phyloP scores from a whole-genome alignment of 2,888 invertebrate species.

The Callyntrura sp. region DNA sequence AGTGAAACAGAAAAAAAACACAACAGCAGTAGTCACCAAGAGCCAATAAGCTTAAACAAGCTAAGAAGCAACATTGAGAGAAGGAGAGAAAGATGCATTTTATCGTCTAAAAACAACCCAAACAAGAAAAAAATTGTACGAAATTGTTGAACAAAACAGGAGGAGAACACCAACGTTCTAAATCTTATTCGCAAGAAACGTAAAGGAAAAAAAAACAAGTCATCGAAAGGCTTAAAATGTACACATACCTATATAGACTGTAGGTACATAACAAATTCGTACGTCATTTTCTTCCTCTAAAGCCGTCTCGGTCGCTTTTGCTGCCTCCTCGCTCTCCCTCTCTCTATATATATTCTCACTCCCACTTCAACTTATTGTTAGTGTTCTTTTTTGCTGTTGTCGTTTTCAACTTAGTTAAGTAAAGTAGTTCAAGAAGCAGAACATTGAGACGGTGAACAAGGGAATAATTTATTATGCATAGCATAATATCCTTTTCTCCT shows the following conservation, averaged over 20 bases:
- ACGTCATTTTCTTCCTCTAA: background rate
- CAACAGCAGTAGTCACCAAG: constrained; percentile 16
- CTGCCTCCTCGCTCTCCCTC: background rate
- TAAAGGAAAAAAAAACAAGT: constrained; percentile 42
- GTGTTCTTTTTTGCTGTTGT: constrained; percentile 5
- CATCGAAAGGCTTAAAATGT: constrained; percentile 28
- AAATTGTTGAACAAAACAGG: constrained; percentile 31
- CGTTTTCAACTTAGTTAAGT: constrained; percentile 22
- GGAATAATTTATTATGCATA: constrained; percentile 78
- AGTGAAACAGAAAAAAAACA: constrained; percentile 45
- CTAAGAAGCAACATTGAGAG: background rate
- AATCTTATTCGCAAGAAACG: constrained; percentile 49
- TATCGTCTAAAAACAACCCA: constrained; percentile 65
- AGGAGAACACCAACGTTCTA: constrained; percentile 29
- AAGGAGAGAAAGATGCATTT: constrained; percentile 64
- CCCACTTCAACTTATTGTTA: background rate
- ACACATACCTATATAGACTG: background rate
- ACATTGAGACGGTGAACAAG: constrained; percentile 77
- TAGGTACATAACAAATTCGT: background rate
- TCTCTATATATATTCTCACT: no score
- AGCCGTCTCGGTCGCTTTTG: background rate
- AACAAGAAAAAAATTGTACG: constrained; percentile 59
- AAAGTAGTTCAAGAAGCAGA: constrained; percentile 66
- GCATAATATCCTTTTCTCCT: constrained; percentile 65
- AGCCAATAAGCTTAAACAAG: background rate